A percentile compares a stretch with the other conserved stretches of the same genome.
phyloP scores from a whole-genome alignment of 2,797 vertebrate genomes.

The Gadopsis bispinosus region DNA sequence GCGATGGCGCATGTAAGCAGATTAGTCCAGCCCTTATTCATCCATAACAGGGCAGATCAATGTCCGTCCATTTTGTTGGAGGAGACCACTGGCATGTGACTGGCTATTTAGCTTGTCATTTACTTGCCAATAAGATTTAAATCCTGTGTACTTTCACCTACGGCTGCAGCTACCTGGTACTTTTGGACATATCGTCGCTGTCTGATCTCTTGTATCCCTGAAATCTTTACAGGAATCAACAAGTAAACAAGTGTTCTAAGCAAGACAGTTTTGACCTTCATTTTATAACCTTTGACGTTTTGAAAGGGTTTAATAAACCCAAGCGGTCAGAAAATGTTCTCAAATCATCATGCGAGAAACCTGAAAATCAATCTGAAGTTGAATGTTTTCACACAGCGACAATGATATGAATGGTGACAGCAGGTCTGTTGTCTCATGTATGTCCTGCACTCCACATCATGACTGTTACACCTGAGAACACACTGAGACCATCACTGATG shows the following conservation, averaged over 20 bases:
- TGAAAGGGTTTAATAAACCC: neutral
- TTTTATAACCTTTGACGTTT: neutral
- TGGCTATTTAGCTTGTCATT: conserved; percentile 39
- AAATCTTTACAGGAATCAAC: neutral
- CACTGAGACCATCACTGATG: neutral
- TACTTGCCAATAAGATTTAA: conserved; percentile 12
- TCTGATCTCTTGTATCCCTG: neutral
- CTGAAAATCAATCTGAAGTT: neutral
- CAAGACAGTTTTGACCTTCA: neutral
- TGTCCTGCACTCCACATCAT: neutral
- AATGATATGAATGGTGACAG: neutral
- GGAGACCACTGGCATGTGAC: conserved; percentile 43
- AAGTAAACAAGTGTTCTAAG: neutral
- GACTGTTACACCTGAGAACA: no score
- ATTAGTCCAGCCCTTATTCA: conserved; percentile 73
- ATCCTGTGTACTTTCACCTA: neutral
- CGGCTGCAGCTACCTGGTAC: neutral
- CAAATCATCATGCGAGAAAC: neutral
- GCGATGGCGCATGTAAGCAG: conserved; percentile 74
- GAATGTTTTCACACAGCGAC: neutral
- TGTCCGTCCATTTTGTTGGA: conserved; percentile 59
- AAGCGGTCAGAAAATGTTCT: neutral
- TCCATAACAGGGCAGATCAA: conserved; percentile 68
- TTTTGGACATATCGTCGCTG: neutral
- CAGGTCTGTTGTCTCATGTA: neutral